Conservation (phyloP, 2,888 invertebrate genomes). For the Cecidostiba fungosa region DNA sequence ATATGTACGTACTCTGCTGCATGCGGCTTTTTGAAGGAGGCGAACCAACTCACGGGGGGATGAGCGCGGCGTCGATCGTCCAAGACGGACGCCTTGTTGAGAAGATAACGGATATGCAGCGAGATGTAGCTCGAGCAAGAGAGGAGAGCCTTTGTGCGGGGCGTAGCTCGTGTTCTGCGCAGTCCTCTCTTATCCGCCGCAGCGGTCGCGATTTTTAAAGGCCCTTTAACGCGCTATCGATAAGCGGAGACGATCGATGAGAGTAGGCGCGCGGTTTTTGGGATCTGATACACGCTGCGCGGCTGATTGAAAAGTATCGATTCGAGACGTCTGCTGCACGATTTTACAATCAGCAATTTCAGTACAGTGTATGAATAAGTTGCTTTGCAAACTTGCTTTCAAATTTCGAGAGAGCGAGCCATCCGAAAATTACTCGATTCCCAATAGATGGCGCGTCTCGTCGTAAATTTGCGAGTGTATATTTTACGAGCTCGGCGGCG, state of each 20-base stretch:
- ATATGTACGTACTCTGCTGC: neutral
- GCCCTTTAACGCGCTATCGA: constrained; percentile 63
- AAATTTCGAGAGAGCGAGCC: neutral
- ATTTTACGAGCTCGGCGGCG: constrained; percentile 47
- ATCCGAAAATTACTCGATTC: constrained; percentile 51
- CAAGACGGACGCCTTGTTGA: constrained; percentile 55
- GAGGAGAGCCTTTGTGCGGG: neutral
- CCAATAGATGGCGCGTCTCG: neutral
- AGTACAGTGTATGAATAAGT: too few species aligned
- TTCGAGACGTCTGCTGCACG: too few species aligned
- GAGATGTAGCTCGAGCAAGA: neutral
- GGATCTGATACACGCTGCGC: constrained; percentile 58
- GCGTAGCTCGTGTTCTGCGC: neutral
- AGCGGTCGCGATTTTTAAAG: constrained; percentile 64
- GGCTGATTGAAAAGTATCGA: neutral
- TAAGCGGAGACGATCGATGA: constrained; percentile 4
- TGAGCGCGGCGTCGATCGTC: constrained; percentile 45
- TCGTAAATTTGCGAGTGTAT: constrained; percentile 54
- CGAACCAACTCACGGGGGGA: neutral
- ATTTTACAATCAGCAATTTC: too few species aligned
- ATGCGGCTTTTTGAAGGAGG: neutral
- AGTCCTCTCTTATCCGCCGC: constrained; percentile 13
- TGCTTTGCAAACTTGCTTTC: too few species aligned
- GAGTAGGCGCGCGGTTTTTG: constrained; percentile 31
- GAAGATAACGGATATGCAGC: constrained; percentile 51